Evolutionary conservation across 2,113 vertebrate genomes (phyloP), one percentile per base, ranked within the genome.

Genomic region (Albula glossodonta): DNA sequence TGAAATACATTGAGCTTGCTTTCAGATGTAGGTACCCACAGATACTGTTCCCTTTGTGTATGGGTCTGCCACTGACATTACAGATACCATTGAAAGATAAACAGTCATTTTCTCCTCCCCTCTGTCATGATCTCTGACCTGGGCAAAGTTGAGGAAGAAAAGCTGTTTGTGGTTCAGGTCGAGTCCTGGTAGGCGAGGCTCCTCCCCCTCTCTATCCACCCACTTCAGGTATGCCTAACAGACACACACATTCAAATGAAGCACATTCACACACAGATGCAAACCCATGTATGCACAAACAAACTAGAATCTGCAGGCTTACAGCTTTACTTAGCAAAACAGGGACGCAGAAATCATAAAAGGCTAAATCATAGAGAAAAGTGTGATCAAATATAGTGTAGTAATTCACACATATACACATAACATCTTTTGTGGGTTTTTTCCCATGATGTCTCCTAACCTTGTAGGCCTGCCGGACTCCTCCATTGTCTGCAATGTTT

Each of bases 401-500:
- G 86, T 31, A 78, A 19, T 25, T 19, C 57, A 88, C 88, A 81
- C 70, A 13, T 48, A 56, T 56, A 2, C 12, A 15, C 57, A 60
- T 3, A 60, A 31, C 8, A 4, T 79, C 31, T 41, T 86, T 85
- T 84, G 57, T 56, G 50, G 31, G 56, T 22, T 11, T 83, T 79
- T 56, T 85, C 31, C 53, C 10, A 25, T 82, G 56, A 80, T 5
- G 0, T n/a, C 17, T 84, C 51, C 84, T 80, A 92, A 98, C 98
- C 97, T 99, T 98, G 31, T 97, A 98, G 0, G 98, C 98, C 92
- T 99, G 98, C 70, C 97, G 96, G 86, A 99, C 96, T 5, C 98
- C 98, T 89, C 98, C 98, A 0, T 99, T 99, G 92, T 99, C 98
- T 0, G 98, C 98, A 25, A 99, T 99, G 84, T 99, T 99, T 91